Evolutionary conservation across 2,888 invertebrate species (phyloP).

Genomic region (Gandaritis pyraliata): DNA sequence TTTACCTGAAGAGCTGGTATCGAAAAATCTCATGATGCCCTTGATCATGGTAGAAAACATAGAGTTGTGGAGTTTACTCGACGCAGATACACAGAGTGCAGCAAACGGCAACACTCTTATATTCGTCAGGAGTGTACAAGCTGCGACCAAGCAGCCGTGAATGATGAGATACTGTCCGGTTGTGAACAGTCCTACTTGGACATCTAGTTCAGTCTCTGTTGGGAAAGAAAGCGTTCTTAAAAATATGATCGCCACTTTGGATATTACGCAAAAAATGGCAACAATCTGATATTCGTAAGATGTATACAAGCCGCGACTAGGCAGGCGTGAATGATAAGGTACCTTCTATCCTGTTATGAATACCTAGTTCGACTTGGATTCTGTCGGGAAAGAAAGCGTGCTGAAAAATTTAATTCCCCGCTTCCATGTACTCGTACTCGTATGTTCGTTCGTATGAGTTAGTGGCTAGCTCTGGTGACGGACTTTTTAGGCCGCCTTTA

Average conservation of each 20-base stretch:
- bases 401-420: too few relatives aligned
- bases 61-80: slow-evolving; percentile 87
- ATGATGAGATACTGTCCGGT: slow-evolving; percentile 84
- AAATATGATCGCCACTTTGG: too few relatives aligned
- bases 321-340: slow-evolving; percentile 86
- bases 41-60: slow-evolving; percentile 87
- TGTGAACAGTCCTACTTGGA: slow-evolving; percentile 70
- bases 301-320: slow-evolving; percentile 81
- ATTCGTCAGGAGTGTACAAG: slow-evolving; percentile 83
- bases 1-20: slow-evolving; percentile 90
- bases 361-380: slow-evolving; percentile 68
- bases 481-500: too few relatives aligned
- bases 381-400: slow-evolving; percentile 43
- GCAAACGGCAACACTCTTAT: slow-evolving; percentile 87
- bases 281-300: slow-evolving; percentile 85
- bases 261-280: slow-evolving; percentile 57
- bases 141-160: slow-evolving; percentile 82
- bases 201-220: slow-evolving; percentile 65
- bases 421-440: too few relatives aligned
- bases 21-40: slow-evolving; percentile 88
- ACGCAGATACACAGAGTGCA: slow-evolving; percentile 85
- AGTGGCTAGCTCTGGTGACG: too few relatives aligned
- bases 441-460: too few relatives aligned
- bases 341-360: slow-evolving; percentile 77
- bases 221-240: neutral